phyloP scores from a whole-genome alignment of 1,140 invertebrate species.

The Aphelinus certus region DNA sequence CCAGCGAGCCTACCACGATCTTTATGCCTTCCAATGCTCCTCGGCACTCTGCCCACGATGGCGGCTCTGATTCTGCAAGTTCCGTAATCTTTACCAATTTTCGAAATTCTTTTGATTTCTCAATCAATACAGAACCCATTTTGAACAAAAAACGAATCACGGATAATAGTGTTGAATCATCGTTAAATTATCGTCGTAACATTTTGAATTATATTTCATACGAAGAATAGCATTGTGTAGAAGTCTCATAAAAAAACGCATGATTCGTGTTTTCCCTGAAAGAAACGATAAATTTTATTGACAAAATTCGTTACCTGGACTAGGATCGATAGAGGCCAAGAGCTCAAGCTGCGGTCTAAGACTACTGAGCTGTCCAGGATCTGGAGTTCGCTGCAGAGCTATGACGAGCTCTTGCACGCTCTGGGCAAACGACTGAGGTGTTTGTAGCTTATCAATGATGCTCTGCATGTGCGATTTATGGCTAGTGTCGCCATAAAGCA shows the following conservation, averaged over 20 bases:
- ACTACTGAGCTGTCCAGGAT: slow-evolving; percentile 84
- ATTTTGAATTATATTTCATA: too few species aligned
- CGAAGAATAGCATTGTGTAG: too few species aligned
- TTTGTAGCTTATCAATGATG: slow-evolving; percentile 95
- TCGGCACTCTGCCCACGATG: slow-evolving; percentile 78
- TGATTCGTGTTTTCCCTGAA: too few species aligned
- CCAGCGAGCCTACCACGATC: slow-evolving; percentile 83
- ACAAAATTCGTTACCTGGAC: slow-evolving; percentile 69
- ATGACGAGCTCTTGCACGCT: slow-evolving; percentile 93
- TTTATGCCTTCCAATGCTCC: slow-evolving; percentile 82
- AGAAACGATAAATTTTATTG: not conserved
- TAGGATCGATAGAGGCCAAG: slow-evolving; percentile 86
- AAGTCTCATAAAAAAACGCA: too few species aligned
- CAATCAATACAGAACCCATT: too few species aligned
- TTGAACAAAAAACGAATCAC: too few species aligned
- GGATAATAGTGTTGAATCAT: too few species aligned
- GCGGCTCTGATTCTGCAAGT: slow-evolving; percentile 73
- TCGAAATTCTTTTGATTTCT: too few species aligned
- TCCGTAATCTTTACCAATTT: too few species aligned
- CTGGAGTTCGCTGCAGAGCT: slow-evolving; percentile 88
- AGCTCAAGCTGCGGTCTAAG: slow-evolving; percentile 84
- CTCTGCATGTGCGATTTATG: slow-evolving; percentile 99
- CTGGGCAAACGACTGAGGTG: slow-evolving; percentile 89
- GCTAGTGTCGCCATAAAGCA: slow-evolving; percentile 93
- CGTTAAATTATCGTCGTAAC: too few species aligned